Conservation (phyloP, 2,113 vertebrate genomes). For the Columba janthina region DNA sequence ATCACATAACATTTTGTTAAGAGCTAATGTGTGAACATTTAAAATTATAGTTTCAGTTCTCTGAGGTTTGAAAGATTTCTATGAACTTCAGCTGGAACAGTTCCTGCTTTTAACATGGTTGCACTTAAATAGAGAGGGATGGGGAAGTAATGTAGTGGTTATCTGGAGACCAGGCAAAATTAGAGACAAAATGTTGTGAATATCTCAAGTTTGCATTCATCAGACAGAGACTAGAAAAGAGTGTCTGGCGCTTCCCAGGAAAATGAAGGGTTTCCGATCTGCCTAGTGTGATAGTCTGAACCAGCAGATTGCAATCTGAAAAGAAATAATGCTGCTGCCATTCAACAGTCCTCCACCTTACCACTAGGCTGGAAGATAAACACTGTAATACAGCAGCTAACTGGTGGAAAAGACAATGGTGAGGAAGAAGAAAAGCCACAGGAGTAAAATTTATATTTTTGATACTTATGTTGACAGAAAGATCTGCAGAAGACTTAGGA, state of each 20-base stretch:
- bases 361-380: not conserved
- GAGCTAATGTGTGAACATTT: not conserved
- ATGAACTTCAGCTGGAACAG: not conserved
- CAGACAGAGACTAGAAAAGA: not conserved
- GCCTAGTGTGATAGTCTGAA: not conserved
- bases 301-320: not conserved
- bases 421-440: not conserved
- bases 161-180: not conserved
- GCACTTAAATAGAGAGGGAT: not conserved
- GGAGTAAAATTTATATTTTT: not conserved
- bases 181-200: fast-evolving
- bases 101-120: not conserved
- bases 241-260: not conserved
- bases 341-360: not conserved
- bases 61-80: not conserved
- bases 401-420: not conserved
- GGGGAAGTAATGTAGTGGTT: fast-evolving
- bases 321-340: not conserved
- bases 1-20: not conserved
- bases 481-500: not conserved
- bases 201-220: not conserved
- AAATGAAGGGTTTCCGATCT: not conserved
- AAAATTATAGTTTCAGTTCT: not conserved
- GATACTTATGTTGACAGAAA: not conserved
- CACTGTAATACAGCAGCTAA: not conserved